Base-by-base conservation (phyloP, 2,888 invertebrate species). In the Stratiomys singularior region DNA sequence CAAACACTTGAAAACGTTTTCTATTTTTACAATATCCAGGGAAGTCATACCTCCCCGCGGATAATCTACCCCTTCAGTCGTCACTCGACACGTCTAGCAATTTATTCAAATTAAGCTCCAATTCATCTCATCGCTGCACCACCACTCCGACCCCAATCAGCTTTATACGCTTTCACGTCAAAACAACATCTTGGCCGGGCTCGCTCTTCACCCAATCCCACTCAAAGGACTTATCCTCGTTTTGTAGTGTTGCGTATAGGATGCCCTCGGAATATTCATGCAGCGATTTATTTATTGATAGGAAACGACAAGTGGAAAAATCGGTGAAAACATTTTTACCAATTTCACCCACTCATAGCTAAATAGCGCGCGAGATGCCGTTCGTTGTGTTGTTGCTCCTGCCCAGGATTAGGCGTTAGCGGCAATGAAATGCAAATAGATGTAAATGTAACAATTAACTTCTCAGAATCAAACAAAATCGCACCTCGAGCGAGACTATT, bases 251-350 rank as follows among this genome's bases (percentile, higher is more conserved):
- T 60, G 23, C 60, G 3, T 5, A 9, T 37, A 5, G 37, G 3
- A 37, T 37, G 37, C 37, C 37, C 37, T 9, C 5, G 15, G 52
- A 64, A 66, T 66, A 7, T 47, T 11, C 69, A 47, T 25, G 28
- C 9, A 69, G 37, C 44, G 37, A 25, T 27, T 44, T 23, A 76
- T 76, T 76, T 46, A 76, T 46, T 76, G 58, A 76, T 76, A 13
- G 46, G 52, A 47, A 23, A 18, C 63, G 76, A 76, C 76, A 76
- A 76, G 76, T 76, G 76, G 76, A 76, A 76, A 64, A 74, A 47
- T 46, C 47, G 27, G 60, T 37, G 47, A 18, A 30, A 30, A 64
- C 76, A 76, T 76, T 63, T 76, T 76, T 76, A 23, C 63, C 58
- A 76, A 76, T 76, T 76, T 60, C 28, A 46, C 64, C 76, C 30